Evolutionary conservation across 2,888 invertebrate genomes (phyloP), one percentile per base, ranked within the genome.

Genomic region (Helleia helle): DNA sequence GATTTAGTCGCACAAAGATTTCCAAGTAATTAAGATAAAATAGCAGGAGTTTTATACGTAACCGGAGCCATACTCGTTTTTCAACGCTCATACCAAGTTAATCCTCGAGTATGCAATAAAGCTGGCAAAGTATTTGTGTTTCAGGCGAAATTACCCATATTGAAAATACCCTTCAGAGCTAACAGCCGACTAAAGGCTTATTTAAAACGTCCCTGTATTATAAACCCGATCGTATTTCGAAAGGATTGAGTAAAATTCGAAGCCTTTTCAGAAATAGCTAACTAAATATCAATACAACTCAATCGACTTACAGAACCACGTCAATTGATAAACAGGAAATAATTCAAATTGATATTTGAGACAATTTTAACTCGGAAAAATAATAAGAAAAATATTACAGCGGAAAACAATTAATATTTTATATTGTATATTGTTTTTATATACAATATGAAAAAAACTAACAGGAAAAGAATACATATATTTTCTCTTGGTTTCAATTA

Each of bases 1-100:
- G 80, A 79, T 83, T 81, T 73, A 65, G 71, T 73, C 75, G 53
- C 65, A 71, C 76, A 75, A 83, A 81, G 83, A 84, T 81, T 80
- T 71, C 71, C 61, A 75, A 77, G 77, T 84, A 83, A 84, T 84
- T 84, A 84, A 80, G 80, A 84, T 80, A 81, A 83, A 84, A 84
- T 69, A 67, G 71, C 70, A 65, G 63, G 69, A 72, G 66, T 77
- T 83, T 79, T 77, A 71, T 73, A 67, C 71, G 70, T 71, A 71
- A 71, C 72, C 65, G 62, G 62, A 65, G 64, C 65, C 63, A 60
- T 57, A 64, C 65, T 70, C 80, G 71, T 77, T 75, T 80, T 79
- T 77, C 77, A 77, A 65, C 69, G 76, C 65, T 73, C 77, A 76
- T 77, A 74, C 69, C 63, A 65, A 77, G 73, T 74, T 83, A 83